These are phyloP conservation scores for Oeneis ivallda DNA, from an alignment of 2,888 invertebrate species.

Conservation along the genomic window DNA sequence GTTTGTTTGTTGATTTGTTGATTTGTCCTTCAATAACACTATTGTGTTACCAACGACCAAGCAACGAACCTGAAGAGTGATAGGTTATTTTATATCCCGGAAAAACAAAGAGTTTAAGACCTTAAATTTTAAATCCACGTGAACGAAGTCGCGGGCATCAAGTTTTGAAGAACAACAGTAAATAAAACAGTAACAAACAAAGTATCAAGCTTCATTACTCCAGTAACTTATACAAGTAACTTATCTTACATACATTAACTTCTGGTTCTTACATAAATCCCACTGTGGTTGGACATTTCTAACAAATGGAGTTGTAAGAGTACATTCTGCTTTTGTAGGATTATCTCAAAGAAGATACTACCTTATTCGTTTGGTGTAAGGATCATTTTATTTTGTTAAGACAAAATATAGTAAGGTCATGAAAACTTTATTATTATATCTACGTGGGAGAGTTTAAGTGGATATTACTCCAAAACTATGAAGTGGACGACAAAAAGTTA, in stretches of 20 bases:
- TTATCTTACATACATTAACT: constrained; percentile 14
- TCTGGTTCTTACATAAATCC: constrained; percentile 14
- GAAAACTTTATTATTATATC: constrained; percentile 9
- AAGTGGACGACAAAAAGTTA: background rate
- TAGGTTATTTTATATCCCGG: too few relatives aligned
- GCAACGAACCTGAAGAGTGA: too few relatives aligned
- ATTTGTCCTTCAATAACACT: too few relatives aligned
- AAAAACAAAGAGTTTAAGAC: too few relatives aligned
- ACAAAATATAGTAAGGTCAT: background rate
- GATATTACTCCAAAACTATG: constrained; percentile 7
- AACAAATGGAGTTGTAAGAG: background rate
- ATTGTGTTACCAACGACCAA: too few relatives aligned
- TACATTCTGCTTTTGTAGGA: background rate
- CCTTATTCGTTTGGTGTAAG: background rate
- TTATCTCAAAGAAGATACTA: background rate
- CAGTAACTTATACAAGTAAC: background rate
- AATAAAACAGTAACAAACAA: background rate
- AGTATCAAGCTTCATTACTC: background rate
- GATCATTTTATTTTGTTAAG: background rate
- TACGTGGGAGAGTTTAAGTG: background rate
- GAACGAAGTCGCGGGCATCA: too few relatives aligned
- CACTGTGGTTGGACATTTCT: constrained; percentile 12
- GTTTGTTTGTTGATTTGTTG: too few relatives aligned
- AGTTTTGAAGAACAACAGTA: too few relatives aligned
- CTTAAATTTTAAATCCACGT: too few relatives aligned